phyloP scores from a whole-genome alignment of 37 sponge, comb jelly and placozoan genomes.

The Chondrosia reniformis region DNA sequence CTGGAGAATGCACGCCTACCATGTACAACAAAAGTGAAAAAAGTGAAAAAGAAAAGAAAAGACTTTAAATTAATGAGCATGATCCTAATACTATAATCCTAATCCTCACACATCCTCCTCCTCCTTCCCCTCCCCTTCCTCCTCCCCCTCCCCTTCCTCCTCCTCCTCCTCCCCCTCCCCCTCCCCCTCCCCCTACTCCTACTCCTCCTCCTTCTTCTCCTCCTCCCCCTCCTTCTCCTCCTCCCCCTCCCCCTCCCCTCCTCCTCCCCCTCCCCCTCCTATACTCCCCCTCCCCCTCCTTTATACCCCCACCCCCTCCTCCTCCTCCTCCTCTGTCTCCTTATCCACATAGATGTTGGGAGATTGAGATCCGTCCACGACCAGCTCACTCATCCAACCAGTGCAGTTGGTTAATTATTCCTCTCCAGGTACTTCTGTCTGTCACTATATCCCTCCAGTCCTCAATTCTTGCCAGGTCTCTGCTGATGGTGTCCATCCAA shows the following conservation, averaged over 20 bases:
- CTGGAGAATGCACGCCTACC: too few relatives aligned
- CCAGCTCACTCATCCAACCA: too few relatives aligned
- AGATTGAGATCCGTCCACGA: too few relatives aligned
- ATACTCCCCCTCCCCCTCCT: neutral
- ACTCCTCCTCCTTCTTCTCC: neutral
- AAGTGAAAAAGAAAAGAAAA: neutral
- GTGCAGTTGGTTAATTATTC: too few relatives aligned
- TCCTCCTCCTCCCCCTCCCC: neutral
- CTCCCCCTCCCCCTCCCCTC: neutral
- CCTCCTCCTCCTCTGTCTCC: too few relatives aligned
- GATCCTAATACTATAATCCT: neutral
- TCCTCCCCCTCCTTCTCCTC: neutral
- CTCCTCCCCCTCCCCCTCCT: neutral
- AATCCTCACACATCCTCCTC: neutral
- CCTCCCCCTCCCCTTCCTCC: neutral
- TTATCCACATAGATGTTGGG: too few relatives aligned
- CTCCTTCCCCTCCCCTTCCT: neutral
- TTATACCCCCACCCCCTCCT: neutral
- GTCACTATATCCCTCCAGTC: too few relatives aligned
- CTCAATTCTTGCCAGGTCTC: too few relatives aligned
- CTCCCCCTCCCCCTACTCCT: neutral
- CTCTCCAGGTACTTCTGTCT: too few relatives aligned
- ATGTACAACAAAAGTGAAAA: neutral
- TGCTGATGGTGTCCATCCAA: too few relatives aligned
- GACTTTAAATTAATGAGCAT: neutral